These are phyloP conservation scores for Catocala nupta DNA, from an alignment of 2,888 invertebrate genomes.

Conservation along the genomic window DNA sequence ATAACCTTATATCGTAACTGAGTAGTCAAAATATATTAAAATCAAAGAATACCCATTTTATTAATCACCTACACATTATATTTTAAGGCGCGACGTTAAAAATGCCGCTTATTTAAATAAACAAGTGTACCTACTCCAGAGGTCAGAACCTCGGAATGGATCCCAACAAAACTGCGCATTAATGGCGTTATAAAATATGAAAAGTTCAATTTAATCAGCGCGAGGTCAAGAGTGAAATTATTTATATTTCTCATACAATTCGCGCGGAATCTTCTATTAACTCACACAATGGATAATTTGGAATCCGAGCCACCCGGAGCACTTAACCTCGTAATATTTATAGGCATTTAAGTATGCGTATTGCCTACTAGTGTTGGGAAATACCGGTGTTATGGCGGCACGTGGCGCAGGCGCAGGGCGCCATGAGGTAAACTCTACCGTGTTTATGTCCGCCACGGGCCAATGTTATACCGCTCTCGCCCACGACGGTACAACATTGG, in stretches of 20 bases:
- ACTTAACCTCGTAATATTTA: slow-evolving; percentile 36
- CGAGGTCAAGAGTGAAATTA: slow-evolving; percentile 29
- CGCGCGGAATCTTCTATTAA: slow-evolving; percentile 17
- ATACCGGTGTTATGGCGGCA: slow-evolving; percentile 20
- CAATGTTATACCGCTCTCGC: slow-evolving; percentile 26
- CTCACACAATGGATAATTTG: slow-evolving; percentile 37
- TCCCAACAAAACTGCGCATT: background rate
- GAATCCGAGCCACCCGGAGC: slow-evolving; percentile 28
- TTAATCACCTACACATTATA: background rate
- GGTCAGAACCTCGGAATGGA: background rate
- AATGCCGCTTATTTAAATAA: background rate
- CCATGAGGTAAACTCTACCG: slow-evolving; percentile 43
- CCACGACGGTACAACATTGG: slow-evolving; percentile 21
- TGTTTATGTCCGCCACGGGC: slow-evolving; percentile 30
- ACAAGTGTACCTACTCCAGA: background rate
- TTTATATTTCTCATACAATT: slow-evolving; percentile 27
- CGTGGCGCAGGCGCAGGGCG: slow-evolving; percentile 12
- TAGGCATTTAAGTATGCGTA: slow-evolving; percentile 9
- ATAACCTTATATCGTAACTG: too few species aligned
- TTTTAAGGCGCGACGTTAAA: background rate
- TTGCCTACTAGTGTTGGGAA: slow-evolving; percentile 34
- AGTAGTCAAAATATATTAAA: too few species aligned
- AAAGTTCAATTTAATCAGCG: slow-evolving; percentile 41
- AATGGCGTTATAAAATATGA: slow-evolving; percentile 13
- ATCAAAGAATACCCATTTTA: too few species aligned